Conservation (phyloP, 2,797 vertebrate genomes). For the Epinephelus coioides region DNA sequence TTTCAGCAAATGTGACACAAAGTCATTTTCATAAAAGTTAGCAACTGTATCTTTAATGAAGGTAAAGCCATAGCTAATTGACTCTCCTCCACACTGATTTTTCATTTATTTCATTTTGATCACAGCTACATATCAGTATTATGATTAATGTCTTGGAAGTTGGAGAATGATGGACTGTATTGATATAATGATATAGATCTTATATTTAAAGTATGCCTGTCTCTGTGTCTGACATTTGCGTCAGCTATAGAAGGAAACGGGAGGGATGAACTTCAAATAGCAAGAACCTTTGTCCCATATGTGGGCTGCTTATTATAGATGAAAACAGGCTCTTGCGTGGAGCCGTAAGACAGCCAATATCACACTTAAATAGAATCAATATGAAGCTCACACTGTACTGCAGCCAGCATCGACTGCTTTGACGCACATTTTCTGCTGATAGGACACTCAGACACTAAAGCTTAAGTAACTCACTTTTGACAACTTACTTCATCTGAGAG, state of each 20-base stretch:
- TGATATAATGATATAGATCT: conserved; percentile 11
- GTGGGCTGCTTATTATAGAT: conserved; percentile 52
- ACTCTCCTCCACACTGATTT: not conserved
- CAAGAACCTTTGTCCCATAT: conserved; percentile 29
- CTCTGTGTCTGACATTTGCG: conserved; percentile 14
- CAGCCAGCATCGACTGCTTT: conserved; percentile 51
- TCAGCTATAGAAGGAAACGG: conserved; percentile 24
- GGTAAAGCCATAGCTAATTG: not conserved
- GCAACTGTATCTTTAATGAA: not conserved
- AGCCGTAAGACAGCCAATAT: conserved; percentile 59
- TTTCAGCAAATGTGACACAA: too few species aligned
- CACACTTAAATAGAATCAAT: conserved; percentile 71
- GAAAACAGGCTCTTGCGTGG: conserved; percentile 22
- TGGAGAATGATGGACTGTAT: not conserved
- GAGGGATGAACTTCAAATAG: conserved; percentile 46
- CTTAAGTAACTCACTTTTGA: conserved; percentile 44
- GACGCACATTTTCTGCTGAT: conserved; percentile 25
- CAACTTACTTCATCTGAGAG: conserved; percentile 58
- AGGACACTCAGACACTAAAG: conserved; percentile 24
- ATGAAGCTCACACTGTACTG: conserved; percentile 39
- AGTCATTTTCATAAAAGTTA: too few species aligned
- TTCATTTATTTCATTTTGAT: conserved; percentile 9
- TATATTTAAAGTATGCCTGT: conserved; percentile 1
- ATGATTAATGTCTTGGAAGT: not conserved
- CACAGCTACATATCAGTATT: not conserved